Conservation (phyloP, 2,888 invertebrate genomes). For the Drosophila paranaensis region DNA sequence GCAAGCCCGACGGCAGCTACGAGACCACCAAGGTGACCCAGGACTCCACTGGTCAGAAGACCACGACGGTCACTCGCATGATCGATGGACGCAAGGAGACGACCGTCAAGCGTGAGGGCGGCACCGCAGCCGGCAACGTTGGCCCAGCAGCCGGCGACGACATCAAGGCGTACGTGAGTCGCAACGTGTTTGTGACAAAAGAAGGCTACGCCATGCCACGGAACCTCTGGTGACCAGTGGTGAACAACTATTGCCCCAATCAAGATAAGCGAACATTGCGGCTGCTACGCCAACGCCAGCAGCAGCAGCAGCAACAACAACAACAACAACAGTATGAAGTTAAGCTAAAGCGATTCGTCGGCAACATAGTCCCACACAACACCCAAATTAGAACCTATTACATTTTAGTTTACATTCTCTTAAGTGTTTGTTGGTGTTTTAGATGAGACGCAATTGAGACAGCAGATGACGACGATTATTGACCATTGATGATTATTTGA, state of each 20-base stretch:
- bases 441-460: slow-evolving; percentile 84
- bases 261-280: slow-evolving; percentile 63
- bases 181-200: slow-evolving; percentile 84
- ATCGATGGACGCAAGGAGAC: slow-evolving; percentile 83
- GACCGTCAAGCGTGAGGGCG: slow-evolving; percentile 72
- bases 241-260: slow-evolving; percentile 74
- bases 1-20: slow-evolving; percentile 86
- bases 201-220: slow-evolving; percentile 85
- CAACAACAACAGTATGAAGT: slow-evolving; percentile 65
- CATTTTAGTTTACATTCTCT: slow-evolving; percentile 83
- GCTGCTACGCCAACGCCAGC: slow-evolving; percentile 14
- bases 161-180: slow-evolving; percentile 67
- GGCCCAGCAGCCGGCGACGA: slow-evolving; percentile 4
- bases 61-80: slow-evolving; percentile 86
- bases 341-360: slow-evolving; percentile 68
- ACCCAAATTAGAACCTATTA: slow-evolving; percentile 83
- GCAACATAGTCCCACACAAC: slow-evolving; percentile 75
- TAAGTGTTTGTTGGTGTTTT: slow-evolving; percentile 84
- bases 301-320: slow-evolving; percentile 63
- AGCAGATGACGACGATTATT: slow-evolving; percentile 76
- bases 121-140: neutral
- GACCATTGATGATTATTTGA: slow-evolving; percentile 68
- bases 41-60: slow-evolving; percentile 87
- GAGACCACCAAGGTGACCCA: slow-evolving; percentile 86
- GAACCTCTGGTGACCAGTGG: slow-evolving; percentile 85